Evolutionary conservation across 2,888 invertebrate species (phyloP), one percentile per base, ranked within the genome.

Genomic region (Cantharis nigra): DNA sequence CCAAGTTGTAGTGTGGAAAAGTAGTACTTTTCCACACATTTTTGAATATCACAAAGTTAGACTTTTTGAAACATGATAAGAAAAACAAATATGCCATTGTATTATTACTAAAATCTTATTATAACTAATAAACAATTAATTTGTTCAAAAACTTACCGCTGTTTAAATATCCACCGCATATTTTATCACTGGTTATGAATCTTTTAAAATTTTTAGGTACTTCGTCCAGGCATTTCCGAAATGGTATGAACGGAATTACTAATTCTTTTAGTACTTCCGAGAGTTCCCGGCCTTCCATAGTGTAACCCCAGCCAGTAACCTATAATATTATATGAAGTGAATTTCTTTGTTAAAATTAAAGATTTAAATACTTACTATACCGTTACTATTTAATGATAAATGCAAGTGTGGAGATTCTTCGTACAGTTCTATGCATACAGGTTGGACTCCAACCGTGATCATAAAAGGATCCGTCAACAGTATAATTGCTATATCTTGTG

Each of bases 401-500:
- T 78, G 63, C 14, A 78, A 9, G 3, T 78, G 74, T 20, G 70
- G 76, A 13, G 49, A 80, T 4, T 23, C 18, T 13, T 75, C 69
- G 65, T 80, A 72, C 82, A 83, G 83, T 16, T 85, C 83, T 4
- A 85, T 80, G 77, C 89, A 89, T 7, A 88, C 85, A 18, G 88
- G 87, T 72, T 85, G 85, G 7, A 88, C 85, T 9, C 85, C 82
- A 62, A 80, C 79, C 1, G 85, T 83, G 62, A 86, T 84, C 13
- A 72, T 78, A 64, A 89, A 84, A 11, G 78, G 70, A 23, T 81
- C 79, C 49, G 82, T 79, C n/a, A 87, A 75, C 11, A 85, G 79
- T 9, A 88, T 33, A 9, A 88, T 71, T 0, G 88, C 88, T 63
- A 89, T 85, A 80, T 89, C 89, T 10, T 79, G 79, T n/a, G 74